A percentile compares a stretch with the other conserved stretches of the same genome.
phyloP scores from a whole-genome alignment of 2,113 vertebrate genomes.

The Amphilophus citrinellus region DNA sequence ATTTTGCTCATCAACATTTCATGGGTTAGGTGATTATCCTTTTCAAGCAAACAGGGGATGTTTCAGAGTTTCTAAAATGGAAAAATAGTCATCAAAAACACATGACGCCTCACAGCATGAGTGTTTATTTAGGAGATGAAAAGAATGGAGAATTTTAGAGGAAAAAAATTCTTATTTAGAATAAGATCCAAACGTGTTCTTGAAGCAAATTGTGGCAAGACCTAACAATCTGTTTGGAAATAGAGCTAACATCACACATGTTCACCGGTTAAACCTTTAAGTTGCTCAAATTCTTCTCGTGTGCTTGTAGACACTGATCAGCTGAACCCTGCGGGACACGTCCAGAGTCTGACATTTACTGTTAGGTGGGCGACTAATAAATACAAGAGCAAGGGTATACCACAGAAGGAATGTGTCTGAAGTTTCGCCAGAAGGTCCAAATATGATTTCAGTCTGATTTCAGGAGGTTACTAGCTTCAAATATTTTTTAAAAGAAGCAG shows the following conservation, averaged over 20 bases:
- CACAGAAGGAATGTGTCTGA: constrained; percentile 62
- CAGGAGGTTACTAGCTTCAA: constrained; percentile 43
- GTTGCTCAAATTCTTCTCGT: constrained; percentile 21
- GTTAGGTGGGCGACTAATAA: constrained; percentile 61
- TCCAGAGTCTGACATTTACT: constrained; percentile 68
- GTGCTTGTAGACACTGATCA: constrained; percentile 37
- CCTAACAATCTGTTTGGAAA: constrained; percentile 30
- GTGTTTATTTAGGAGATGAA: constrained; percentile 69
- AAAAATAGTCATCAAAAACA: constrained; percentile 69
- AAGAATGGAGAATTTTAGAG: constrained; percentile 15
- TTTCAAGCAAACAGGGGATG: constrained; percentile 78
- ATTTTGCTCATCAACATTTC: constrained; percentile 84
- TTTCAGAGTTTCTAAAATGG: constrained; percentile 78
- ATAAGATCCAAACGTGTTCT: not conserved
- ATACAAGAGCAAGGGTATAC: constrained; percentile 43
- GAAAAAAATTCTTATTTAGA: constrained; percentile 7
- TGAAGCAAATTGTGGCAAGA: constrained; percentile 2
- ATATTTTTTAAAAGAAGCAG: constrained; percentile 54
- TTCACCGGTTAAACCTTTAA: constrained; percentile 34
- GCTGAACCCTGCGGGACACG: constrained; percentile 50
- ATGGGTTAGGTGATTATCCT: constrained; percentile 76
- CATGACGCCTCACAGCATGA: constrained; percentile 5
- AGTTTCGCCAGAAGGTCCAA: constrained; percentile 61
- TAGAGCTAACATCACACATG: constrained; percentile 19
- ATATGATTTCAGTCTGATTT: constrained; percentile 63